These are phyloP conservation scores for Nerophis ophidion DNA, from an alignment of 2,113 vertebrate genomes.

Conservation along the genomic window DNA sequence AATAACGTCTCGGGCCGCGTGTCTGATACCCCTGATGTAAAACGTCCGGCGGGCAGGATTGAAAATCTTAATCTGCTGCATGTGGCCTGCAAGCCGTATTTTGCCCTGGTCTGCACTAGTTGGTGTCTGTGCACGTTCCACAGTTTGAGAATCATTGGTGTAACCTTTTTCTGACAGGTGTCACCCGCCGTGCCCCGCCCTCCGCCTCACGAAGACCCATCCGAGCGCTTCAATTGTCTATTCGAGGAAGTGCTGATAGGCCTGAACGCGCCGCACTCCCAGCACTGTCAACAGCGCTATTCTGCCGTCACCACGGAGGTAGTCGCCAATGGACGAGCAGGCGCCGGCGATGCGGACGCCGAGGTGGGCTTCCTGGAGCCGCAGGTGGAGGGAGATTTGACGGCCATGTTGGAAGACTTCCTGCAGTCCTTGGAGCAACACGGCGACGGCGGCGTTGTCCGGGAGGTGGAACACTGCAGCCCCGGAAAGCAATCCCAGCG, in stretches of 20 bases:
- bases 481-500: not conserved
- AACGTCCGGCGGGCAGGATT: too few species aligned
- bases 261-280: constrained; percentile 21
- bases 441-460: not conserved
- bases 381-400: constrained; percentile 43
- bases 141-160: too few species aligned
- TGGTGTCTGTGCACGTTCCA: too few species aligned
- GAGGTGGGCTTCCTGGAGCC: constrained; percentile 30
- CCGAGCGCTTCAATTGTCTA: constrained; percentile 50
- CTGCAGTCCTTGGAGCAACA: constrained; percentile 61
- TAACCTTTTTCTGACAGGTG: not conserved
- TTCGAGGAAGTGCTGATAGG: constrained; percentile 65
- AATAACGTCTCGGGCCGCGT: too few species aligned
- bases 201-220: constrained; percentile 15
- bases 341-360: not conserved
- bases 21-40: too few species aligned
- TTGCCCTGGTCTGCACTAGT: too few species aligned
- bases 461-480: constrained; percentile 2
- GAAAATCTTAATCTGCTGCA: too few species aligned
- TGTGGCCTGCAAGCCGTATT: too few species aligned
- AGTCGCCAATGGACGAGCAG: not conserved
- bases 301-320: not conserved
- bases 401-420: constrained; percentile 58
- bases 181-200: not conserved
- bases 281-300: not conserved